Base-by-base conservation (phyloP, 2,113 vertebrate genomes). In the Lampris incognitus region DNA sequence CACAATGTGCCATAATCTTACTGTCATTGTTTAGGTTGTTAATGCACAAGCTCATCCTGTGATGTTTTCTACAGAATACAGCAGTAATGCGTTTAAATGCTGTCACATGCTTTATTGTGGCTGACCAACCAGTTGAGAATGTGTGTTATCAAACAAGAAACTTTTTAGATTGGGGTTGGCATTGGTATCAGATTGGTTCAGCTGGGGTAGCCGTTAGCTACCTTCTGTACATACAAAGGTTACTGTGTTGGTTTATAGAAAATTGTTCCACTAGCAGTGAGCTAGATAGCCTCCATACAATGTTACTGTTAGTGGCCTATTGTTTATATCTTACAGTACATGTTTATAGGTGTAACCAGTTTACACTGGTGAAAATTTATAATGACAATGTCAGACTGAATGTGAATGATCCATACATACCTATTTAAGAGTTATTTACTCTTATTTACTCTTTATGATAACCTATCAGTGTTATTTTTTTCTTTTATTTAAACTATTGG, bases 361-460 rank as follows among this genome's bases (percentile, higher is more conserved):
- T 50, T 56, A 56, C 10, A 13, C 52, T 46, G 44, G 9, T 68
- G 37, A 73, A 51, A 40, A 61, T 67, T 51, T 79, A 54, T 78
- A 56, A 37, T 73, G 46, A 76, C 66, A 62, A 62, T 40, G 58
- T 68, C 39, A 9, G 37, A 51, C 10, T 50, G 10, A 74, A 69
- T 77, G 62, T 80, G 61, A 74, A 67, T 73, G 52, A 57, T 57
- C 13, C 57, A 79, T 59, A 69, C 44, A 64, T 58, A 64, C 38
- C 8, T 66, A 69, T 66, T 69, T 60, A 68, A 46, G 6, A 50
- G 46, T 54, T 54, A 48, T 60, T 46, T 24, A 24, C 24, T 76
- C 46, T 67, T 69, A 72, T 78, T 74, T 82, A 49, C 67, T 69
- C 69, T 78, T 74, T 82, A 49, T 60, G 57, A 76, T 71, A 60